Base-by-base conservation (phyloP, 2,113 vertebrate species). In the Xenopus borealis region DNA sequence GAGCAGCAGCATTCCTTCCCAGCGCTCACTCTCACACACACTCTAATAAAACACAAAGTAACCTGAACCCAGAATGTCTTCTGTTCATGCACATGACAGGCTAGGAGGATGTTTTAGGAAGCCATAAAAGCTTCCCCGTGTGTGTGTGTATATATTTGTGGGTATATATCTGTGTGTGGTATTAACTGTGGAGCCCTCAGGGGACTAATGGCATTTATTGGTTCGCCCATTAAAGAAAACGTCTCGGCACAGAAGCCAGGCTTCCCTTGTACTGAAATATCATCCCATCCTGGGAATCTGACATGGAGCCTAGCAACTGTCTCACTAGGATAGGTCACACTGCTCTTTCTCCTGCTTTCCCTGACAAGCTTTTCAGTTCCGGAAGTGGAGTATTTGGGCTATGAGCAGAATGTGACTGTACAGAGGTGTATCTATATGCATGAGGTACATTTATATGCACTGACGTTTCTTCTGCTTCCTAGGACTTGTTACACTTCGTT, bases 291-390 rank as follows among this genome's bases (percentile, higher is more conserved):
- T 18, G 80, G 70, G 67, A 78, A 81, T 9, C 46, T 69, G 82
- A 80, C 78, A 75, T 10, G 57, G 61, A 83, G 79, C 16, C 6
- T 66, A 83, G 69, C 74, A 77, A 59, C 67, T 69, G 64, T 82
- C 78, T 78, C 52, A 20, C 16, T 75, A 74, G 44, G 69, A 78
- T 78, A 68, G 78, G 75, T 1, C 4, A 83, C 83, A 80, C 79
- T 50, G 68, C 65, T 80, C 78, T 84, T 87, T 81, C 75, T n/a
- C 45, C 72, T 58, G 73, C 67, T 72, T 75, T 63, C 62, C 81
- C 59, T 68, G 72, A 55, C 71, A 72, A 40, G 52, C 72, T 58
- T 50, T 66, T 59, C 72, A 45, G 47, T 4, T n/a, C 65, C 61
- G 65, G 55, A 68, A 50, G 50, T 46, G 16, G 50, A 75, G 44